Conservation (phyloP, 2,888 invertebrate species). For the Sminthurinus aureus region DNA sequence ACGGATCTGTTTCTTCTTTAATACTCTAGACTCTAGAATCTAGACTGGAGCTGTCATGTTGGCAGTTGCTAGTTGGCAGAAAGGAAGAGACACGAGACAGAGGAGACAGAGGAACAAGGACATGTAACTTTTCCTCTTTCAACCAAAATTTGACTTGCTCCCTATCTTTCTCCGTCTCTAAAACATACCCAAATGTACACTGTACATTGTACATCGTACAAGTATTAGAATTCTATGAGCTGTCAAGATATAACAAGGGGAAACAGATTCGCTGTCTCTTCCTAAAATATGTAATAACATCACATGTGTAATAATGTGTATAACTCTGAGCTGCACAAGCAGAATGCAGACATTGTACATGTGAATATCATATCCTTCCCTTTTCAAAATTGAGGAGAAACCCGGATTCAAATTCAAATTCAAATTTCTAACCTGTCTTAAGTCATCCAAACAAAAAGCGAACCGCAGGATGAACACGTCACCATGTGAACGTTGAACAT, state of each 20-base stretch:
- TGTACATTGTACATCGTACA: neutral
- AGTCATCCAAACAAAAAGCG: constrained; percentile 22
- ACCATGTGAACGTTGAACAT: neutral
- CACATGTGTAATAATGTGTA: neutral
- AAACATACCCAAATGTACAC: neutral
- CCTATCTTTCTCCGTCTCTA: constrained; percentile 16
- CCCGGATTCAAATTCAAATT: neutral
- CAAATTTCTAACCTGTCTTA: constrained; percentile 17
- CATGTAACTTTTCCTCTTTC: constrained; percentile 23
- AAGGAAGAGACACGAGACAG: constrained; percentile 37
- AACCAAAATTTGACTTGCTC: neutral
- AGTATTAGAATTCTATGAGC: neutral
- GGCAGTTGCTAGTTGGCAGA: neutral
- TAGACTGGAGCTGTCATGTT: constrained; percentile 39
- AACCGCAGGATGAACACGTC: neutral
- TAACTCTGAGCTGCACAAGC: too few species aligned
- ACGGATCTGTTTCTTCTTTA: constrained; percentile 34
- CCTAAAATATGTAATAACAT: neutral
- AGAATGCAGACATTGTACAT: neutral
- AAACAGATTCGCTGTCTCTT: neutral
- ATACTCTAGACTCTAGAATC: too few species aligned
- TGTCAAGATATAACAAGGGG: neutral
- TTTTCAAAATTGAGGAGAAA: constrained; percentile 8
- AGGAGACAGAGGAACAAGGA: constrained; percentile 25
- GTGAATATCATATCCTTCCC: neutral